Evolutionary conservation across 92 coral and sea anemone genomes (phyloP), one percentile per base, ranked within the genome.

Genomic region (Epizoanthus fatuus): DNA sequence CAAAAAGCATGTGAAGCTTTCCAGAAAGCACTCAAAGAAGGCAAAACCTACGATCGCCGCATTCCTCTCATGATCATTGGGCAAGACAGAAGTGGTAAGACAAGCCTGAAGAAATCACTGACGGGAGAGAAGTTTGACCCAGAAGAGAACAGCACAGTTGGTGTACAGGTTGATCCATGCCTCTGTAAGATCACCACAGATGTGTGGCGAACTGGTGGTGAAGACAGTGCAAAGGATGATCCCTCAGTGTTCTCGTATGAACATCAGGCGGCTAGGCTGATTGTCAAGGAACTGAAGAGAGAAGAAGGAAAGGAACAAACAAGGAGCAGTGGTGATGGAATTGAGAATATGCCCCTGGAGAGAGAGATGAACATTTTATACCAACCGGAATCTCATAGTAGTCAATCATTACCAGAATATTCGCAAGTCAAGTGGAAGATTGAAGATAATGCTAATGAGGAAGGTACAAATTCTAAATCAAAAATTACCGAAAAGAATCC

Each of bases 31-130:
- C 85, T 92, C n/a, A 47, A 79, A 16, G 86, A 83, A 22, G 95
- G 95, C 6, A 65, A 76, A 72, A 77, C 82, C 19, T 64, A 54
- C 9, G 87, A 81, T 37, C 70, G 58, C 16, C 91, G 92, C 16
- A 82, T 91, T 0, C 92, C 92, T 3, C 54, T 91, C 3, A 85
- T 91, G 89, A 65, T 91, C 68, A 77, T 91, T 40, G 95, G 95
- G 16, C 95, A 91, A 73, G 77, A 86, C 65, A 71, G 95, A 8
- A 77, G 90, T 11, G 95, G 95, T 35, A 91, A 91, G 44, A 91
- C 95, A 55, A 91, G 95, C 80, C 79, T 91, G 5, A 78, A 88
- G 49, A 91, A 89, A 60, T 88, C 92, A 8, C 83, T 91, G 51
- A 84, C 40, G 5, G 76, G 59, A 17, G 54, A 71, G 76, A 71